Evolutionary conservation across 1,140 invertebrate species (phyloP).

Genomic region (Aphaenogaster floridana): DNA sequence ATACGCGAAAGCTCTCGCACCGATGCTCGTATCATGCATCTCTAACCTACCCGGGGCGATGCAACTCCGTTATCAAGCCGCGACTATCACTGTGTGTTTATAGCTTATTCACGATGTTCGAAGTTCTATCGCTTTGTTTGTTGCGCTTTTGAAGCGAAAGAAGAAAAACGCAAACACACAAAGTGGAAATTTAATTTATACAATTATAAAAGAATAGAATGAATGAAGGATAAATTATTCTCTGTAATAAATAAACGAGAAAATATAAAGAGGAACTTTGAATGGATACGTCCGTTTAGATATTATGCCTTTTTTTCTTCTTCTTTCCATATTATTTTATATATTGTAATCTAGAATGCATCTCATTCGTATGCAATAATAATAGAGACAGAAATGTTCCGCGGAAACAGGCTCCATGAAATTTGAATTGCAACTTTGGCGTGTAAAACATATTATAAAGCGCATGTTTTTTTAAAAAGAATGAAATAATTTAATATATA

Average conservation of each 20-base stretch:
- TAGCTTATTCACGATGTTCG: slow-evolving; percentile 7
- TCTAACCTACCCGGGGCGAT: slow-evolving; percentile 32
- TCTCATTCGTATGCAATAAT: neutral
- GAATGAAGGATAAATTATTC: no score
- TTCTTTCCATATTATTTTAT: neutral
- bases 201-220: neutral
- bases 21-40: slow-evolving; percentile 3
- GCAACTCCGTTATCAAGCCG: slow-evolving; percentile 33
- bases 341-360: neutral
- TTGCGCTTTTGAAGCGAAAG: neutral
- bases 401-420: neutral
- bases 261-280: neutral
- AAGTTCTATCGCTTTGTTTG: slow-evolving; percentile 1
- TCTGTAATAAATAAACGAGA: neutral
- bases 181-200: neutral
- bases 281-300: neutral
- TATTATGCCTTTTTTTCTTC: neutral
- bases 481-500: slow-evolving; percentile 10
- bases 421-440: slow-evolving; percentile 4
- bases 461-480: neutral
- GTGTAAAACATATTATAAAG: slow-evolving; percentile 11
- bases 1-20: slow-evolving; percentile 46
- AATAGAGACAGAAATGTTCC: neutral
- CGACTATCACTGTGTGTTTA: slow-evolving; percentile 10
- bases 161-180: neutral